Conservation (phyloP, 1,140 invertebrate species). For the Kradibia gibbosae region DNA sequence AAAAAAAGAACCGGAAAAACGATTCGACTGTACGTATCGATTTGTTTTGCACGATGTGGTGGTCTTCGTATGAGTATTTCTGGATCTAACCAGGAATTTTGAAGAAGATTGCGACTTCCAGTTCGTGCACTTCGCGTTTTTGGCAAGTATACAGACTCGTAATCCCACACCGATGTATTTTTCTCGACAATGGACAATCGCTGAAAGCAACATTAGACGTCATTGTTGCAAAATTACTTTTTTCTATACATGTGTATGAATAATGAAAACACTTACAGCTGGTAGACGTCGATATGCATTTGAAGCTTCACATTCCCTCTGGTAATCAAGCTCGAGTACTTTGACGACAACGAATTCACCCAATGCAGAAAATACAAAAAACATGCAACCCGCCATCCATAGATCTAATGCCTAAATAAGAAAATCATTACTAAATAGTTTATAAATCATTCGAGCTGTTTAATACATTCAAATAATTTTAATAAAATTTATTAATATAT, state of each 20-base stretch:
- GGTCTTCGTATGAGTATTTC: slow-evolving; percentile 57
- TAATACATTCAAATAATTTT: too few relatives aligned
- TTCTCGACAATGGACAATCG: slow-evolving; percentile 77
- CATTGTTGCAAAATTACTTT: background rate
- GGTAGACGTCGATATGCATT: slow-evolving; percentile 73
- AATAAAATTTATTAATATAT: too few relatives aligned
- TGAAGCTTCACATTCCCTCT: slow-evolving; percentile 72
- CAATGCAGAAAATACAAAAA: slow-evolving; percentile 88
- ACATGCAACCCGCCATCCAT: slow-evolving; percentile 91
- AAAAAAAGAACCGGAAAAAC: slow-evolving; percentile 84
- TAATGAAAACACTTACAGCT: slow-evolving; percentile 70
- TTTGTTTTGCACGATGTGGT: slow-evolving; percentile 61
- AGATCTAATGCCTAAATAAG: slow-evolving; percentile 81
- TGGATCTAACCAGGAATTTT: slow-evolving; percentile 64
- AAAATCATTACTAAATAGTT: background rate
- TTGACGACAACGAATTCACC: slow-evolving; percentile 90
- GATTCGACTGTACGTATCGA: slow-evolving; percentile 72
- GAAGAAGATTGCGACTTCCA: slow-evolving; percentile 61
- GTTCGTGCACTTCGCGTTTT: slow-evolving; percentile 58
- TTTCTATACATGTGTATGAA: background rate
- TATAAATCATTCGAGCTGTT: too few relatives aligned
- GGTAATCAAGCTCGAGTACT: slow-evolving; percentile 82
- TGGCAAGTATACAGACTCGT: slow-evolving; percentile 59
- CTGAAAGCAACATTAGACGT: slow-evolving; percentile 64
- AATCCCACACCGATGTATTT: slow-evolving; percentile 77